Base-by-base conservation (phyloP, 64 coral and sea anemone species). In the Porites lutea region DNA sequence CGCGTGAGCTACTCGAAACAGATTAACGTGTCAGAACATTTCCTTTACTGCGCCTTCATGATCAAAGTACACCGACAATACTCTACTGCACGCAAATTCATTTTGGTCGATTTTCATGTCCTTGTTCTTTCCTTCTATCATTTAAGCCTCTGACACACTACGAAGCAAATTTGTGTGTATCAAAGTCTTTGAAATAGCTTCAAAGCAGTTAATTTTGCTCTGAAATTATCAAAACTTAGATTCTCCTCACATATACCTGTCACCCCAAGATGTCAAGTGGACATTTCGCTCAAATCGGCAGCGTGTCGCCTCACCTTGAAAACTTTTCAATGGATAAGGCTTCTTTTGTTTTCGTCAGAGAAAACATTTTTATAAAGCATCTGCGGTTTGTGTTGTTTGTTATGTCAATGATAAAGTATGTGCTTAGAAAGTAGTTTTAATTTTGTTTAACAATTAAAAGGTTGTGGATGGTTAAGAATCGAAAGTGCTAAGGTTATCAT, bases 191-290 rank as follows among this genome's bases (percentile, higher is more conserved):
- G 3, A 64, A 52, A 52, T 52, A 4, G 62, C n/a, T 84, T 69
- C 0, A 3, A 51, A 84, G 68, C 18, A 4, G 81, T 18, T 46
- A 5, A 50, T 52, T 84, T 84, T 52, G 0, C 61, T 6, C 46
- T 10, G 8, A 21, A 1, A 68, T 66, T 48, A 84, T 84, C 63
- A 84, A 52, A 19, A 4, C 45, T 16, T 48, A 68, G 37, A 68
- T 84, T 84, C 81, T 84, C 81, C 81, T 69, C 46, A 69, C 44
- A 2, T 52, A 19, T 19, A 68, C 48, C 81, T 84, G 81, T 69
- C 63, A 69, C 16, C 19, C 8, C 7, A 84, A 52, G 63, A 12
- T 84, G 79, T 82, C 59, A n/a, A 67, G 45, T 8, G 7, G 11
- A 53, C 75, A 80, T 1, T 1, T 80, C 21, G 16, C 8, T 67